These are phyloP conservation scores for Nyctibius grandis DNA, from an alignment of 2,797 vertebrate species.

Conservation along the genomic window DNA sequence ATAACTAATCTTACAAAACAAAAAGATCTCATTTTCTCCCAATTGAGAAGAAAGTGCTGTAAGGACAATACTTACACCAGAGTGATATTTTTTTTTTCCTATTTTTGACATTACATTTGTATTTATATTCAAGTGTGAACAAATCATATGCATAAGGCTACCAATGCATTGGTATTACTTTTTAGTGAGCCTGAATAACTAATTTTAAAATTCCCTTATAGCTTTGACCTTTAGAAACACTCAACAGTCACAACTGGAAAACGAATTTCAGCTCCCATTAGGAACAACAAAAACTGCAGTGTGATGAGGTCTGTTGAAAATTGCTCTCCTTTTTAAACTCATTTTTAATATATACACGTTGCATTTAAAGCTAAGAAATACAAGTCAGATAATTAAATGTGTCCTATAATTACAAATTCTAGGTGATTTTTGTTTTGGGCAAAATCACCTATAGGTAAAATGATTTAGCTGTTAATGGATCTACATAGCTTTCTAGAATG, in stretches of 20 bases:
- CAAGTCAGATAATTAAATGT: background rate
- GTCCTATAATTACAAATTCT: background rate
- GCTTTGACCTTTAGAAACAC: constrained; percentile 13
- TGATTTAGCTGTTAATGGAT: background rate
- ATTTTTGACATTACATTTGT: background rate
- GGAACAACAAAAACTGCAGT: background rate
- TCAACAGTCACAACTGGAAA: background rate
- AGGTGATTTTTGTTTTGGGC: background rate
- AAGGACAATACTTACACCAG: background rate
- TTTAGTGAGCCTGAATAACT: background rate
- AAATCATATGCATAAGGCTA: background rate
- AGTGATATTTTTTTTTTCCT: background rate
- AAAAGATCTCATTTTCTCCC: background rate
- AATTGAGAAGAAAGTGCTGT: background rate
- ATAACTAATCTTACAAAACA: background rate
- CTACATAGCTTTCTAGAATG: background rate
- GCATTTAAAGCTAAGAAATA: background rate
- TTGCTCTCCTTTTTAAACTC: background rate
- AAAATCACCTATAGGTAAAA: background rate
- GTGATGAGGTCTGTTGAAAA: background rate
- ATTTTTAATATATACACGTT: background rate
- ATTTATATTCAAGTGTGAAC: background rate
- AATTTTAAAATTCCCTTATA: constrained; percentile 21
- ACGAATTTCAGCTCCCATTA: background rate
- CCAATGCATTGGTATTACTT: background rate